phyloP scores from a whole-genome alignment of 1,140 invertebrate genomes.

The Lepidurus packardi region DNA sequence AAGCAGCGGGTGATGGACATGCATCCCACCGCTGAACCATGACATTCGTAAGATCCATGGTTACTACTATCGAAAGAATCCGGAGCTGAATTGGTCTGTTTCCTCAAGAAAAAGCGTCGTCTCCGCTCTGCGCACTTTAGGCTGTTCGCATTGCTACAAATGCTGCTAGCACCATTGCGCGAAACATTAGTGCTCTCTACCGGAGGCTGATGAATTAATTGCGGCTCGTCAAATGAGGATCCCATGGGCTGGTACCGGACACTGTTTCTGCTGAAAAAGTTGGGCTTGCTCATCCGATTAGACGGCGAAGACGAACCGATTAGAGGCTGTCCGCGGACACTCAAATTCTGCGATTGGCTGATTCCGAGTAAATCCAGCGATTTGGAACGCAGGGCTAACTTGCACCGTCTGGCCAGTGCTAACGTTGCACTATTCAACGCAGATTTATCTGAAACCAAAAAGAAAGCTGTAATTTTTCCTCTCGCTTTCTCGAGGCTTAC shows the following conservation, averaged over 20 bases:
- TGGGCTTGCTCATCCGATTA: neutral
- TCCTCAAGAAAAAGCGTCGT: constrained; percentile 44
- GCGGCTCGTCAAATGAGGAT: constrained; percentile 2
- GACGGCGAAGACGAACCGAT: neutral
- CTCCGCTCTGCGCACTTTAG: constrained; percentile 41
- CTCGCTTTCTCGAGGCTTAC: no score
- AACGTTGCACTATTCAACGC: neutral
- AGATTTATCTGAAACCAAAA: neutral
- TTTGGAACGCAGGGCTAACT: constrained; percentile 28
- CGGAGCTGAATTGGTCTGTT: constrained; percentile 49
- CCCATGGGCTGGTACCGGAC: neutral
- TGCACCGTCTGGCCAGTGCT: neutral
- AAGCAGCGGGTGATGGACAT: constrained; percentile 30
- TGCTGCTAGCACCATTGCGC: neutral
- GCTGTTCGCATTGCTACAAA: neutral
- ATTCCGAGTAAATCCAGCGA: constrained; percentile 32
- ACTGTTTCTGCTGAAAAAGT: neutral
- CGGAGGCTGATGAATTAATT: constrained; percentile 1
- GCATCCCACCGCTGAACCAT: constrained; percentile 36
- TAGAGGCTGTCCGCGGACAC: neutral
- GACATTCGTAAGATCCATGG: constrained; percentile 39
- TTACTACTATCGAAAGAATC: constrained; percentile 45
- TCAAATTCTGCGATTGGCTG: neutral
- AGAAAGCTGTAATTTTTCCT: no score
- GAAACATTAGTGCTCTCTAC: neutral